Conservation (phyloP, 2,113 vertebrate species). For the Clarias macrocephalus region DNA sequence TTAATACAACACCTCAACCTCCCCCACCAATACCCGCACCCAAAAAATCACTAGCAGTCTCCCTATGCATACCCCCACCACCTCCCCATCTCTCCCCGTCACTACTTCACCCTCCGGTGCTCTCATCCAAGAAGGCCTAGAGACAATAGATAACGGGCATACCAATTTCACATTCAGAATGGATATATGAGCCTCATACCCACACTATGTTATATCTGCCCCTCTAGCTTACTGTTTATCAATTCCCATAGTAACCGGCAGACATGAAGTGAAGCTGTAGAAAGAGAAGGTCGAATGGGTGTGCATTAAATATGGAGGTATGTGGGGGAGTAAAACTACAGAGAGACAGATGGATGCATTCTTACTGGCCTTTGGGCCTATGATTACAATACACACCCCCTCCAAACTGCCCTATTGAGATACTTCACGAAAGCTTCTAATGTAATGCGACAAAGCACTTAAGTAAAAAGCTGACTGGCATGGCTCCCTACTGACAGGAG, state of each 20-base stretch:
- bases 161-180: slow-evolving; percentile 9
- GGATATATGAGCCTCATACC: background rate
- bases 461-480: slow-evolving; percentile 1
- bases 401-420: slow-evolving; percentile 17
- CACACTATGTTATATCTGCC: slow-evolving; percentile 13
- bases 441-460: slow-evolving; percentile 36
- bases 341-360: background rate
- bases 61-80: background rate
- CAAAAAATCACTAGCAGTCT: slow-evolving; percentile 34
- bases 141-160: background rate
- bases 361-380: slow-evolving; percentile 20
- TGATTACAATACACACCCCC: background rate
- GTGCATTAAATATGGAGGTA: slow-evolving; percentile 26
- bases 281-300: slow-evolving; percentile 34
- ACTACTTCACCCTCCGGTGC: background rate
- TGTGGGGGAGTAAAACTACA: slow-evolving; percentile 8
- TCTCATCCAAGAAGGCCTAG: background rate
- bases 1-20: slow-evolving; percentile 25
- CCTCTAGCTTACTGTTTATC: slow-evolving; percentile 33
- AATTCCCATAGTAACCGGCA: slow-evolving; percentile 44
- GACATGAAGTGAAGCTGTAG: slow-evolving; percentile 35
- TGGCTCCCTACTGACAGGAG: slow-evolving; percentile 16
- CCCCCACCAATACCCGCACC: slow-evolving; percentile 8
- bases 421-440: slow-evolving; percentile 16
- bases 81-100: background rate